A percentile compares a stretch with the other conserved stretches of the same genome.
Evolutionary conservation across 2,797 vertebrate species (phyloP).

Genomic region (Sebastes matsubarae): DNA sequence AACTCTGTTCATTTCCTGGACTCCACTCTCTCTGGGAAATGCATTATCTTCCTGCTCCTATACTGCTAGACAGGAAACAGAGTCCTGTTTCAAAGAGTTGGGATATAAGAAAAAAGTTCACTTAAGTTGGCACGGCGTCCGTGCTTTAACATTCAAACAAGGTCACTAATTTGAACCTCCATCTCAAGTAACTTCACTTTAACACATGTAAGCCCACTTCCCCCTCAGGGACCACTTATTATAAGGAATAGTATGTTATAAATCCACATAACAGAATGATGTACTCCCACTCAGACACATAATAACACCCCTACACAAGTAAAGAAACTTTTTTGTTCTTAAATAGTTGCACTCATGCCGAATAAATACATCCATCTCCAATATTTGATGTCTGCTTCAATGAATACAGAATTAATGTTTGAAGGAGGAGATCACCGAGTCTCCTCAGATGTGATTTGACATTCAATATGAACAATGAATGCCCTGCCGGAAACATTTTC

Average conservation of each 20-base stretch:
- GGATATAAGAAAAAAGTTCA: constrained; percentile 62
- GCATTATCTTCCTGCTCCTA: constrained; percentile 65
- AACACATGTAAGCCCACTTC: constrained; percentile 70
- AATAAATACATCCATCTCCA: constrained; percentile 2
- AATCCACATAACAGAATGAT: constrained; percentile 40
- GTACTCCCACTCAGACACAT: constrained; percentile 27
- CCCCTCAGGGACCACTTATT: constrained; percentile 32
- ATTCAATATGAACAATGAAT: neutral
- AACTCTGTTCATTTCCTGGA: constrained; percentile 72
- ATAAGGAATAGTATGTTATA: constrained; percentile 30
- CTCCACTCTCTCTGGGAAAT: constrained; percentile 73
- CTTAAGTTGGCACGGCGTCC: constrained; percentile 38
- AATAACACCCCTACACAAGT: constrained; percentile 14
- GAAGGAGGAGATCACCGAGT: neutral
- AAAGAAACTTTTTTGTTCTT: neutral
- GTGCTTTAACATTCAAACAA: constrained; percentile 57
- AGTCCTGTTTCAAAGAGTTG: constrained; percentile 72
- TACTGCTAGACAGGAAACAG: constrained; percentile 68
- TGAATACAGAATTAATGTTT: constrained; percentile 11
- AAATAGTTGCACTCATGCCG: neutral
- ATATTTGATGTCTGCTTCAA: constrained; percentile 11
- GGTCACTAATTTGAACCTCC: constrained; percentile 56
- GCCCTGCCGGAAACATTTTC: constrained; percentile 8
- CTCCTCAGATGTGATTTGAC: constrained; percentile 27
- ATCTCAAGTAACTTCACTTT: constrained; percentile 57